A percentile compares a stretch with the other conserved stretches of the same genome.
Evolutionary conservation across 2,113 vertebrate species (phyloP).

Genomic region (Coptodon bakossiorum): DNA sequence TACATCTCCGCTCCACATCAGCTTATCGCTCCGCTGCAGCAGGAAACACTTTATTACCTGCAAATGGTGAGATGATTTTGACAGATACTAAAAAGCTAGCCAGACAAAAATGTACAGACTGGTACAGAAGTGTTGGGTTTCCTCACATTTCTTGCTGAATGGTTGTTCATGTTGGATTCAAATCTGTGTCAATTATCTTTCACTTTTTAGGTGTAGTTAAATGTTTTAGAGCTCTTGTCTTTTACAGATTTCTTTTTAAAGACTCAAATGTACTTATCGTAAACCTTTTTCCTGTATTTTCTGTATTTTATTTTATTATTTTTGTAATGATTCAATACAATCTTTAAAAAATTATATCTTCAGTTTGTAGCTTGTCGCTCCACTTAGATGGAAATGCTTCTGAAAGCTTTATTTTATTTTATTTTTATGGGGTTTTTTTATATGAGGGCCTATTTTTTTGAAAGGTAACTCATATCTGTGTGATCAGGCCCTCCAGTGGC

Average conservation of each 20-base stretch:
- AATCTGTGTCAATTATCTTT: neutral
- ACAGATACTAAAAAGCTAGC: neutral
- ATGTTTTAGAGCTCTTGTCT: neutral
- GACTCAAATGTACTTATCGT: neutral
- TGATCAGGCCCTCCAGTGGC: slow-evolving; percentile 33
- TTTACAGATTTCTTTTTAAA: neutral
- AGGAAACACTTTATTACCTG: neutral
- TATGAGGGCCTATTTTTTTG: neutral
- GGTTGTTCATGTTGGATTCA: neutral
- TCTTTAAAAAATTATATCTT: neutral
- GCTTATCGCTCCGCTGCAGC: neutral
- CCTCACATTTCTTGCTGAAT: neutral
- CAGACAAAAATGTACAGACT: neutral
- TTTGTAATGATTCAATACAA: neutral
- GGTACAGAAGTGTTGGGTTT: neutral
- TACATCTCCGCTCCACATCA: neutral
- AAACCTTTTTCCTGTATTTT: neutral
- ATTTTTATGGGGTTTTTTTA: neutral
- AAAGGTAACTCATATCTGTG: neutral
- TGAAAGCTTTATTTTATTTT: neutral
- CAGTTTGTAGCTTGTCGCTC: neutral
- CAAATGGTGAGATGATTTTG: slow-evolving; percentile 33
- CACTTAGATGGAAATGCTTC: neutral
- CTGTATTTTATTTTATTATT: neutral
- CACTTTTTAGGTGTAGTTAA: neutral